Evolutionary conservation across 2,113 vertebrate species (phyloP), one percentile per base, ranked within the genome.

Genomic region (Numida meleagris): DNA sequence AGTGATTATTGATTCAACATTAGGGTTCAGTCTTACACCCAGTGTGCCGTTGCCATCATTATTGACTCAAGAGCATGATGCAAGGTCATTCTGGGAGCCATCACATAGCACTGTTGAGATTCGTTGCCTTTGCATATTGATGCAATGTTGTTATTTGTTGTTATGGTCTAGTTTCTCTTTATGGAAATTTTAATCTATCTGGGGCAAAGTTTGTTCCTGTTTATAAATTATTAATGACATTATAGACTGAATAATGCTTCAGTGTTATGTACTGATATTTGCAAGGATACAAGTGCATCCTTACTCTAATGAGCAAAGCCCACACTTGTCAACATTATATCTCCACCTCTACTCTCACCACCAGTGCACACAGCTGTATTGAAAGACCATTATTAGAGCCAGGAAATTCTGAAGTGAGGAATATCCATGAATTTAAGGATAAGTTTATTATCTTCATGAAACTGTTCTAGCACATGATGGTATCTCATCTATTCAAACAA

Each of bases 1-100:
- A 83, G 79, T 24, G 42, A 80, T 92, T 89, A 89, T 73, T 82
- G 91, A 86, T 93, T 95, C 72, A 85, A 1, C 29, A 7, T 55
- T 70, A 78, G 51, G 50, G 71, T 82, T 92, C 29, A 34, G 33
- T 51, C 75, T 95, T 38, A 42, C 82, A 51, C 72, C 62, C 82
- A 19, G 75, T 88, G 87, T 63, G 65, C 71, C 31, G 9, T 40
- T 92, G 59, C 78, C 63, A 59, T 65, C 31, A 5, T 82, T 91
- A 61, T 59, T 87, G 71, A 74, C 91, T 89, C 14, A 3, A 46
- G 72, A 71, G 50, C 23, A 67, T 10, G 61, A 74, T 51, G 42
- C 42, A 91, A 85, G 63, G 95, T 94, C 55, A 31, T 68, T 94
- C 51, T 73, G 63, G 58, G 61, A 71, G 55, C 18, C 19, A 25